These are phyloP conservation scores for Stigmatopora argus DNA, from an alignment of 2,113 vertebrate genomes.

Conservation along the genomic window DNA sequence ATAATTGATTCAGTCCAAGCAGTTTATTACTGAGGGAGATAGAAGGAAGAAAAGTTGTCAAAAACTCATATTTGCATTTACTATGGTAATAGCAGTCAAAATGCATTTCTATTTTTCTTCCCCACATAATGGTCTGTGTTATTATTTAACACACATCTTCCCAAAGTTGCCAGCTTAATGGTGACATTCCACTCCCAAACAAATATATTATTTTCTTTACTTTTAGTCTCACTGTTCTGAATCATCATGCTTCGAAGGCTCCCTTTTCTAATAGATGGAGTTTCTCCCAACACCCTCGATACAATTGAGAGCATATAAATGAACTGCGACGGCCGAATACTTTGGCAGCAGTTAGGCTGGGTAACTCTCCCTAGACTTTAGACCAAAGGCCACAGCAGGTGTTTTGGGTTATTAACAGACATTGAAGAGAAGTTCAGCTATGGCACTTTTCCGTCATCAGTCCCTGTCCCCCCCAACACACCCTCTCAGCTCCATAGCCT, in stretches of 20 bases:
- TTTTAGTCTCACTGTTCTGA: constrained; percentile 27
- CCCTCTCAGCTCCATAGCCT: constrained; percentile 42
- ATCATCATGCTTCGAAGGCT: constrained; percentile 20
- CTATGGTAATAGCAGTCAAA: constrained; percentile 35
- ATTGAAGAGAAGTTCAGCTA: constrained; percentile 41
- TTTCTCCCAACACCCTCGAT: constrained; percentile 16
- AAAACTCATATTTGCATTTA: constrained; percentile 51
- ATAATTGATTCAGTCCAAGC: constrained; percentile 54
- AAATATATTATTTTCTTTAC: constrained; percentile 8
- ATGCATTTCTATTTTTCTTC: constrained; percentile 38
- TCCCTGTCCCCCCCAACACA: constrained; percentile 32
- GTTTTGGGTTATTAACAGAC: constrained; percentile 39
- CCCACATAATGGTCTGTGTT: neutral
- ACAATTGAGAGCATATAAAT: constrained; percentile 9
- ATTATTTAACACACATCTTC: constrained; percentile 38
- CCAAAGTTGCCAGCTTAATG: neutral
- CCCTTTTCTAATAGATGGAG: constrained; percentile 19
- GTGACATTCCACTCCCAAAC: neutral
- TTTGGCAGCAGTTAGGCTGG: constrained; percentile 27
- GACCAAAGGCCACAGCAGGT: constrained; percentile 47
- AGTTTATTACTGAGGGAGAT: constrained; percentile 30
- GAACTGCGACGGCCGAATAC: constrained; percentile 16
- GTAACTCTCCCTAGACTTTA: constrained; percentile 32
- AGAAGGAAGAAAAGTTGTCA: constrained; percentile 35
- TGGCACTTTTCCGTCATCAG: constrained; percentile 49